Conservation (phyloP, 2,113 vertebrate species). For the Tursiops truncatus region DNA sequence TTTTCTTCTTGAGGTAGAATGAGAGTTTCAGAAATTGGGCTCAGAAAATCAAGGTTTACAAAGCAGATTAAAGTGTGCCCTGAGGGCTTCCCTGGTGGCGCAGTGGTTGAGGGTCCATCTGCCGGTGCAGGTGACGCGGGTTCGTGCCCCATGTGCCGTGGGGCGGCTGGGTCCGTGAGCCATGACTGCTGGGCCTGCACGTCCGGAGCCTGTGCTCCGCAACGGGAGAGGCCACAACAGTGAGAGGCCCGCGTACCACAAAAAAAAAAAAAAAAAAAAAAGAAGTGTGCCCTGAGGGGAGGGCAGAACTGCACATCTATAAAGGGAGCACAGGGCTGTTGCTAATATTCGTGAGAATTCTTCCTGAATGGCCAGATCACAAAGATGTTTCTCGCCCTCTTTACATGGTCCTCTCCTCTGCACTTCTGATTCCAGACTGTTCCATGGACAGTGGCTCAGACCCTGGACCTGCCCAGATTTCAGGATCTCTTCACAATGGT, state of each 20-base stretch:
- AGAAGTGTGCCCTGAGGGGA: too few species aligned
- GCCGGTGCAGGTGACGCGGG: too few species aligned
- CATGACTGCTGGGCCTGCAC: too few species aligned
- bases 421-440: background rate
- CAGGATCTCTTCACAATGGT: background rate
- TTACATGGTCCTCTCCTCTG: background rate
- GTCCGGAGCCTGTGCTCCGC: too few species aligned
- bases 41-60: background rate
- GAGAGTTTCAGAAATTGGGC: background rate
- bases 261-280: too few species aligned
- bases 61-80: background rate
- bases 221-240: too few species aligned
- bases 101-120: too few species aligned
- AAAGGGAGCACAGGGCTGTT: background rate
- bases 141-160: too few species aligned
- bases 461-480: background rate
- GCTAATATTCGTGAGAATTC: background rate
- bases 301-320: background rate
- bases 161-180: too few species aligned
- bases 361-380: background rate
- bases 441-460: background rate
- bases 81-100: background rate
- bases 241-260: fast-evolving
- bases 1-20: background rate
- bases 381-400: background rate